Base-by-base conservation (phyloP, 1,140 invertebrate species). In the Bombus superbus region DNA sequence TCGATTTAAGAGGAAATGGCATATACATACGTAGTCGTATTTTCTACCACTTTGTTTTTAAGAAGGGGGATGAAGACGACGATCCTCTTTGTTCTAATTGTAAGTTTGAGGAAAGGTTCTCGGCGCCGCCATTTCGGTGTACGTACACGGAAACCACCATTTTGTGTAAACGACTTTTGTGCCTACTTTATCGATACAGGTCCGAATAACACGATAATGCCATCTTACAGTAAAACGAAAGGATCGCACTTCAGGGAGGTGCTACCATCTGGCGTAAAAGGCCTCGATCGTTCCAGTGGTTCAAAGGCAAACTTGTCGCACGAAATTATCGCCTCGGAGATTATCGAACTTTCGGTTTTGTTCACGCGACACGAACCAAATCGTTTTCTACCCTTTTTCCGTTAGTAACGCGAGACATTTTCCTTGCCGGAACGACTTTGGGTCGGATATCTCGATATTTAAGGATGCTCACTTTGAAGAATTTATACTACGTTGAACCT, bases 261-360 rank as follows among this genome's bases (percentile, higher is more conserved):
- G 57, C 57, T 62, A 57, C 40, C 71, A 82, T 18, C 80, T 64
- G 22, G 11, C 0, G 25, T n/a, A 3, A 11, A n/a, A 25, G 75
- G 42, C 57, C 59, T 44, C 2, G 42, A 64, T 22, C 28, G 6
- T n/a, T 10, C 0, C 8, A 8, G 4, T 11, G 22, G n/a, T 78
- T 78, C 59, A 32, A 66, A 78, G 59, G 28, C 64, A 78, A 78
- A 77, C 6, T 53, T 53, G 47, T 8, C 47, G 47, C 18, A 9
- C 13, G 35, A 62, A 28, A 32, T 32, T 32, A 32, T 32, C 32
- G 15, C 42, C n/a, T 62, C 9, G 5, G 10, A n/a, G 62, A 81
- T 74, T 66, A 66, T 64, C 22, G 53, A 62, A 57, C 57, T 64
- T 64, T 74, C 57, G 69, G 13, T 62, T 71, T 47, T 38, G 32